Conservation (phyloP, 2,888 invertebrate species). For the Taenaris catops region DNA sequence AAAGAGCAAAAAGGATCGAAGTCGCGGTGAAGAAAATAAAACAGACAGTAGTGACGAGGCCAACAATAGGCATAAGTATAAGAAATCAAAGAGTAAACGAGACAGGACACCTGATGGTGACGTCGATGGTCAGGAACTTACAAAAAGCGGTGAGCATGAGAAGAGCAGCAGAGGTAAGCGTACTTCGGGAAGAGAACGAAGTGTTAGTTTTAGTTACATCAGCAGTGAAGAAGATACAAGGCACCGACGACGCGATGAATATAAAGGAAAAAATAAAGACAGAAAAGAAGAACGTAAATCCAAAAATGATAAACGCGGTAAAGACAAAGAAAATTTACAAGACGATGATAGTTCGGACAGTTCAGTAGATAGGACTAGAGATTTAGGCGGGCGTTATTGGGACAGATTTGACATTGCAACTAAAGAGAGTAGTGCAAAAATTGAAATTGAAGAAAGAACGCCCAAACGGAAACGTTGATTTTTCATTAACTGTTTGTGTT, state of each 20-base stretch:
- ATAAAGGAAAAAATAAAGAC: too few relatives aligned
- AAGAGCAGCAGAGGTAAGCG: too few relatives aligned
- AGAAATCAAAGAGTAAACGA: constrained; percentile 2
- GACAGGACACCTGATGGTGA: constrained; percentile 4
- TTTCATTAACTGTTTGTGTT: too few relatives aligned
- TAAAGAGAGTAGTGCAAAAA: constrained; percentile 16
- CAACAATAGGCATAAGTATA: constrained; percentile 14
- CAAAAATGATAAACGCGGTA: too few relatives aligned
- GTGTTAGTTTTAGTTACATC: too few relatives aligned
- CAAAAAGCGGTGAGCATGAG: neutral
- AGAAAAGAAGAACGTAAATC: too few relatives aligned
- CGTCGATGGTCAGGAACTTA: constrained; percentile 4
- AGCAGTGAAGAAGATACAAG: too few relatives aligned
- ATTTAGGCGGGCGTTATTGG: constrained; percentile 28
- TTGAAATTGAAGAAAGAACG: constrained; percentile 16
- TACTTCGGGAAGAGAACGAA: too few relatives aligned
- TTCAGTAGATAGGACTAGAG: constrained; percentile 7
- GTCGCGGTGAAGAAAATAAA: constrained; percentile 2
- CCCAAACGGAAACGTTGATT: constrained; percentile 22
- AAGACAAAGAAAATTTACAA: too few relatives aligned
- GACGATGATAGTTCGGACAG: constrained; percentile 16
- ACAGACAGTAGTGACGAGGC: constrained; percentile 1
- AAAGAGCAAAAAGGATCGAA: constrained; percentile 10
- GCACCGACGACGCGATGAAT: too few relatives aligned
- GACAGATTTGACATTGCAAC: constrained; percentile 39